Conservation (phyloP, 2,888 invertebrate genomes). For the Imbricaverruca yamaguchii region DNA sequence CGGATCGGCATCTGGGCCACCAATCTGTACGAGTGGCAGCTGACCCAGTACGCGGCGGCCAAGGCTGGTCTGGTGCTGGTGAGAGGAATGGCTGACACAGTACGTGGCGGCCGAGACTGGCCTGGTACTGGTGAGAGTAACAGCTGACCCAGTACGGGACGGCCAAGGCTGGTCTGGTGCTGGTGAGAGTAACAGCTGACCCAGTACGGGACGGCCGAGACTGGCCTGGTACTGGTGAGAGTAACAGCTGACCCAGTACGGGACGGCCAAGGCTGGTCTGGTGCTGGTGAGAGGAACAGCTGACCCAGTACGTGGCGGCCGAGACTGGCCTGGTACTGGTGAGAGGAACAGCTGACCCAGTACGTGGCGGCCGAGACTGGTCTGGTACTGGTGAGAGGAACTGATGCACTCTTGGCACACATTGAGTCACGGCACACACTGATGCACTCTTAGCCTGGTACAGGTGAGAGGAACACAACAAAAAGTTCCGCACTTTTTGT, state of each 20-base stretch:
- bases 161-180: not conserved
- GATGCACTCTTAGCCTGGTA: too few species aligned
- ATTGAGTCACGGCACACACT: too few species aligned
- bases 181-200: too few species aligned
- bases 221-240: too few species aligned
- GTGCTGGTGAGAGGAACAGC: too few species aligned
- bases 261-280: too few species aligned
- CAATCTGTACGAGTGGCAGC: slow-evolving; percentile 67
- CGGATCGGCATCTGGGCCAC: slow-evolving; percentile 71
- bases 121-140: slow-evolving; percentile 55
- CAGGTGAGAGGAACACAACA: too few species aligned
- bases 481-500: too few species aligned
- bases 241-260: too few species aligned
- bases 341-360: slow-evolving; percentile 49
- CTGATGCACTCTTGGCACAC: too few species aligned
- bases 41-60: slow-evolving; percentile 60
- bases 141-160: too few species aligned
- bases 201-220: too few species aligned
- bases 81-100: slow-evolving; percentile 49
- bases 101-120: slow-evolving; percentile 64
- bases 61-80: slow-evolving; percentile 65
- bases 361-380: slow-evolving; percentile 64
- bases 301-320: slow-evolving; percentile 60
- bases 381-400: slow-evolving; percentile 55
- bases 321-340: slow-evolving; percentile 65